Conservation (phyloP, 2,113 vertebrate species). For the Poecile atricapillus region DNA sequence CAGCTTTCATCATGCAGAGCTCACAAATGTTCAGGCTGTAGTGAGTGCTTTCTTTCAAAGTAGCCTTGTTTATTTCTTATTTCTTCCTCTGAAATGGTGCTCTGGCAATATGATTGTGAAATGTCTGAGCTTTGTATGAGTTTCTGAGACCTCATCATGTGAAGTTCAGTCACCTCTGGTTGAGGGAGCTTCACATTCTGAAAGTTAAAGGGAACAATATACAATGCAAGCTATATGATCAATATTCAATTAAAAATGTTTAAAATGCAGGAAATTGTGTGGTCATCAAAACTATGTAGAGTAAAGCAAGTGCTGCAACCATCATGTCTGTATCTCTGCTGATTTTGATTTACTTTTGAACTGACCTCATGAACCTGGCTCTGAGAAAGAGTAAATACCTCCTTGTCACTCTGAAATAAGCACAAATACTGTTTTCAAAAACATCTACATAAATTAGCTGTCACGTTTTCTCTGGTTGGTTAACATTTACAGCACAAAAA, state of each 20-base stretch:
- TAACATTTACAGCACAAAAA: background rate
- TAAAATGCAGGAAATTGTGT: background rate
- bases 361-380: background rate
- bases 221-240: accelerated
- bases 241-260: accelerated
- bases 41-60: background rate
- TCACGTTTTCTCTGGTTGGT: background rate
- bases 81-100: background rate
- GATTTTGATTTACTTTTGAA: background rate
- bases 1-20: background rate
- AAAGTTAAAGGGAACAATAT: background rate
- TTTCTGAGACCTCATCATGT: background rate
- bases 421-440: background rate
- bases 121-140: background rate
- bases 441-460: background rate
- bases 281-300: background rate
- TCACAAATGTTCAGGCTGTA: background rate
- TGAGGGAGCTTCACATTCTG: background rate
- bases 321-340: background rate
- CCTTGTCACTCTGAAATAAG: background rate
- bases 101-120: background rate
- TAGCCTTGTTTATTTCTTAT: background rate
- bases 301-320: background rate
- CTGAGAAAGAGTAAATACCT: background rate
- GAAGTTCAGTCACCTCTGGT: background rate